phyloP scores from a whole-genome alignment of 2,888 invertebrate species.

The Eupithecia inturbata region DNA sequence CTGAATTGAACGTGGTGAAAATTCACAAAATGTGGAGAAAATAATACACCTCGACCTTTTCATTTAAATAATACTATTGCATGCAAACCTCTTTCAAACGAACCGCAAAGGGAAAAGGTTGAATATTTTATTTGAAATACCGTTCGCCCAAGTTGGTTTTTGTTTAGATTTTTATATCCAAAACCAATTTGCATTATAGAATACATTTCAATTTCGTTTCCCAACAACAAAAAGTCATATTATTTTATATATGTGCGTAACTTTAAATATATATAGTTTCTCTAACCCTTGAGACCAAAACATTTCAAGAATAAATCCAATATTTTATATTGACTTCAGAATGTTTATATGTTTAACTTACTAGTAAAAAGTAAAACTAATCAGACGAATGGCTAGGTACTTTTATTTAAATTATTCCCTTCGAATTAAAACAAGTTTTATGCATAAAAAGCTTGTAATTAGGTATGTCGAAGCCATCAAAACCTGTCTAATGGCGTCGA shows the following conservation, averaged over 20 bases:
- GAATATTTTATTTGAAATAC: not conserved
- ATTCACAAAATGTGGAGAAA: not conserved
- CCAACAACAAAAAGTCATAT: not conserved
- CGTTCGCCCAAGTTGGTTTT: not conserved
- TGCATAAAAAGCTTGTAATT: not conserved
- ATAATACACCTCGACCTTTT: not conserved
- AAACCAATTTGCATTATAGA: not conserved
- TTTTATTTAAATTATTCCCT: not conserved
- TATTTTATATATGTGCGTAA: not conserved
- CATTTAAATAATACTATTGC: not conserved
- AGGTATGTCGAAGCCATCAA: too few relatives aligned
- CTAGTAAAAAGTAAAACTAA: not conserved
- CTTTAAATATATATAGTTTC: not conserved
- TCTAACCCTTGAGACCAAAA: not conserved
- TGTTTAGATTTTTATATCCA: not conserved
- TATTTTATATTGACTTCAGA: not conserved
- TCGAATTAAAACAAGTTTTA: not conserved
- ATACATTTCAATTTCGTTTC: not conserved
- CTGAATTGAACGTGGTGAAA: not conserved
- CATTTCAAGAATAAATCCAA: not conserved
- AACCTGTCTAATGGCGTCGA: too few relatives aligned
- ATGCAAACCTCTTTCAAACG: slow-evolving; percentile 1
- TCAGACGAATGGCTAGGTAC: not conserved
- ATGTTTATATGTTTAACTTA: not conserved
- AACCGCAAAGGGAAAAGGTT: not conserved